Conservation (phyloP, 2,113 vertebrate genomes). For the Xiphias gladius region DNA sequence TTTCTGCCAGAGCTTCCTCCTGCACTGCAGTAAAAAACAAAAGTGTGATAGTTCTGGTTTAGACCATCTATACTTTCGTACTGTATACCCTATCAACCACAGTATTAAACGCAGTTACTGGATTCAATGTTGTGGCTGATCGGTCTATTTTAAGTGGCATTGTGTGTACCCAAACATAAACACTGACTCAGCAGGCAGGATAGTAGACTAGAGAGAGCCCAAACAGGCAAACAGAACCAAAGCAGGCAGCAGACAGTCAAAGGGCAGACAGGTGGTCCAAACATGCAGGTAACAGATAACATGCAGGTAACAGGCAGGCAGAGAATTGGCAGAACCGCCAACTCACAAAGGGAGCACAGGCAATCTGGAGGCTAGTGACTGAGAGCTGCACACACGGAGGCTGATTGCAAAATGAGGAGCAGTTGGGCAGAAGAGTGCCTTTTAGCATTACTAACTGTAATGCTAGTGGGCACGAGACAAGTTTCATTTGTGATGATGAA, state of each 20-base stretch:
- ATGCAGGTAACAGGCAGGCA: conserved; percentile 13
- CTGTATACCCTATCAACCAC: too few species aligned
- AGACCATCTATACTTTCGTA: too few species aligned
- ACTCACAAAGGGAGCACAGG: conserved; percentile 18
- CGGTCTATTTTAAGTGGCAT: neutral
- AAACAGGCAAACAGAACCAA: neutral
- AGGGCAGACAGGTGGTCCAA: conserved; percentile 25
- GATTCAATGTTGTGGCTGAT: too few species aligned
- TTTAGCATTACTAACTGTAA: conserved; percentile 14
- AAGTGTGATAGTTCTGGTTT: too few species aligned
- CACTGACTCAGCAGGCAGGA: neutral
- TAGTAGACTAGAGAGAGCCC: neutral
- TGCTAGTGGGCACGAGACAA: neutral
- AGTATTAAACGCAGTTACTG: too few species aligned
- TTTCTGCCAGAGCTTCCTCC: too few species aligned
- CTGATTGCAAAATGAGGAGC: conserved; percentile 24
- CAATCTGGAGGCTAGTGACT: conserved; percentile 21
- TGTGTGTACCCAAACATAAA: neutral
- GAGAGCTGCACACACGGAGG: conserved; percentile 23
- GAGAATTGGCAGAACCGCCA: neutral
- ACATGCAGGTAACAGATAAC: conserved; percentile 21
- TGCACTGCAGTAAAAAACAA: too few species aligned
- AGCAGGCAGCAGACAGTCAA: conserved; percentile 8
- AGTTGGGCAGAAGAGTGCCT: conserved; percentile 23
- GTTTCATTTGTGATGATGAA: conserved; percentile 24